These are phyloP conservation scores for Aspiorhynchus laticeps DNA, from an alignment of 2,113 vertebrate species.

Conservation along the genomic window DNA sequence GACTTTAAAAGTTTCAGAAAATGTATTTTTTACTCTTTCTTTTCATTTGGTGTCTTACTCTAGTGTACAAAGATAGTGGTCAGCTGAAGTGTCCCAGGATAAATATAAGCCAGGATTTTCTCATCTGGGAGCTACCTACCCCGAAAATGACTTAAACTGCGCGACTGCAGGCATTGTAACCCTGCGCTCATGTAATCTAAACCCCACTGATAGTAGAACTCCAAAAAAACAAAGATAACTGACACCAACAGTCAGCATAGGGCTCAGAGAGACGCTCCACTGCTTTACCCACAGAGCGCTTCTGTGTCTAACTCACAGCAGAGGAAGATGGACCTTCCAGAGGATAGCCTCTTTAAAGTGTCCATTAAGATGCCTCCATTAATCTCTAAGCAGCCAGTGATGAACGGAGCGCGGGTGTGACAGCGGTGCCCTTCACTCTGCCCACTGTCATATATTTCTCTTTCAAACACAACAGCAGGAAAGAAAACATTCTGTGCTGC, in stretches of 20 bases:
- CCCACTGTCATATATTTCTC: slow-evolving; percentile 52
- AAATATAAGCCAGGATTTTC: not conserved
- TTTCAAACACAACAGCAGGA: not conserved
- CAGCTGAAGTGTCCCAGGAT: not conserved
- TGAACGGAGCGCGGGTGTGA: slow-evolving; percentile 46
- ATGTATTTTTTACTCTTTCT: not conserved
- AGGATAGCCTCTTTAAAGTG: slow-evolving; percentile 39
- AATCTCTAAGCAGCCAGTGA: slow-evolving; percentile 55
- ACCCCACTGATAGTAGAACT: slow-evolving; percentile 7
- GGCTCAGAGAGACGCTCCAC: not conserved
- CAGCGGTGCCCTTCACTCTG: slow-evolving; percentile 49
- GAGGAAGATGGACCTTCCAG: slow-evolving; percentile 8
- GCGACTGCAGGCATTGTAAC: not conserved
- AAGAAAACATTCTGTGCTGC: not conserved
- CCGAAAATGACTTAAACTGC: not conserved
- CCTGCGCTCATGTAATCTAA: not conserved
- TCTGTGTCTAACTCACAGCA: slow-evolving; percentile 4
- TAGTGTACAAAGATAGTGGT: not conserved
- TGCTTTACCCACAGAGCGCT: not conserved
- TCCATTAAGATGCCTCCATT: slow-evolving; percentile 53
- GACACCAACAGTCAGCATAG: slow-evolving; percentile 9
- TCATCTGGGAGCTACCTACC: not conserved
- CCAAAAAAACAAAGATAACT: slow-evolving; percentile 27
- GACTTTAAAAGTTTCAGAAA: not conserved
- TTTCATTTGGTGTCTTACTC: not conserved